Evolutionary conservation across 2,888 invertebrate genomes (phyloP).

Genomic region (Proisotoma minuta): DNA sequence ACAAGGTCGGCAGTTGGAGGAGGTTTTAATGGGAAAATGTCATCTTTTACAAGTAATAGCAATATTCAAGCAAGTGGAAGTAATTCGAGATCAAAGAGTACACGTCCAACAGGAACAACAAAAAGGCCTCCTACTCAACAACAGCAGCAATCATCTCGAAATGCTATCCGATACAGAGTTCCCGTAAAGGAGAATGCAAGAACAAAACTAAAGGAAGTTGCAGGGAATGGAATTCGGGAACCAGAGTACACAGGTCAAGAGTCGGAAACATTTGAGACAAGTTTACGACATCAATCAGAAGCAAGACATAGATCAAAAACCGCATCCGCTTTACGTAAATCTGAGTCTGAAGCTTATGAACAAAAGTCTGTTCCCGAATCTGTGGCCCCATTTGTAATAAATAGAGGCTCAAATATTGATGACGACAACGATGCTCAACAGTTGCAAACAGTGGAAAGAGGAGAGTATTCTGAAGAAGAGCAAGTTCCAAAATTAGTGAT

Average conservation of each 20-base stretch:
- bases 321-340: conserved; percentile 29
- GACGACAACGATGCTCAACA: neutral
- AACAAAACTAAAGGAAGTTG: conserved; percentile 34
- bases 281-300: conserved; percentile 29
- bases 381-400: conserved; percentile 37
- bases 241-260: conserved; percentile 26
- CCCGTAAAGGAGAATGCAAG: conserved; percentile 29
- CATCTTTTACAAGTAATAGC: conserved; percentile 11
- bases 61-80: conserved; percentile 8
- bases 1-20: conserved; percentile 1
- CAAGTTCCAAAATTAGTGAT: conserved; percentile 34
- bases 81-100: neutral
- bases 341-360: conserved; percentile 44
- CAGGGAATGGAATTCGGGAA: conserved; percentile 22
- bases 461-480: conserved; percentile 10
- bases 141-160: neutral
- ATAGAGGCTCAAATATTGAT: conserved; percentile 18
- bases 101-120: conserved; percentile 3
- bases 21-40: neutral
- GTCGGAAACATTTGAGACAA: conserved; percentile 30
- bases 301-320: conserved; percentile 32
- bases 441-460: neutral
- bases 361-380: conserved; percentile 26
- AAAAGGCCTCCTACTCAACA: conserved; percentile 15
- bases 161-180: conserved; percentile 23